Evolutionary conservation across 2,113 vertebrate genomes (phyloP).

Genomic region (Oryzias celebensis): DNA sequence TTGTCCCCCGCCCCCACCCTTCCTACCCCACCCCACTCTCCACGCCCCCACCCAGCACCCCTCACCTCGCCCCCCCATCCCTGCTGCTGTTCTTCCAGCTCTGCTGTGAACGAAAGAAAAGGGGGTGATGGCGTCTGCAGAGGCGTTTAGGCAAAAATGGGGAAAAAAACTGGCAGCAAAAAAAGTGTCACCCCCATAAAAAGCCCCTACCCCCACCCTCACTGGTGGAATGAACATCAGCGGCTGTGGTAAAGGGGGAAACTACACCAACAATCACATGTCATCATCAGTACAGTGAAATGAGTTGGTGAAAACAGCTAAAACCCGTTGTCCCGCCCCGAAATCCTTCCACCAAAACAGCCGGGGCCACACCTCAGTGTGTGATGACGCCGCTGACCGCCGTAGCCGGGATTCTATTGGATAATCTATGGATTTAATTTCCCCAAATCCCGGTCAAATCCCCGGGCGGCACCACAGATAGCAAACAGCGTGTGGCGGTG

Average conservation of each 20-base stretch:
- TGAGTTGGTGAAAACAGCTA: too few relatives aligned
- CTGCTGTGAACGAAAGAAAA: slow-evolving; percentile 65
- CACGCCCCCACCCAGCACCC: slow-evolving; percentile 3
- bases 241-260: slow-evolving; percentile 2
- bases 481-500: slow-evolving; percentile 53
- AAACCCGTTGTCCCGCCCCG: too few relatives aligned
- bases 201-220: background rate
- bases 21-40: background rate
- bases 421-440: slow-evolving; percentile 83
- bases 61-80: background rate
- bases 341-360: slow-evolving; percentile 15
- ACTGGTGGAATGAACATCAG: slow-evolving; percentile 16
- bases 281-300: slow-evolving; percentile 22
- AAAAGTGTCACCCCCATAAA: slow-evolving; percentile 47
- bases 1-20: slow-evolving; percentile 31
- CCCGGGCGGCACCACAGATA: slow-evolving; percentile 53
- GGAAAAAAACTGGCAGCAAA: slow-evolving; percentile 47
- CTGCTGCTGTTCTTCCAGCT: slow-evolving; percentile 23
- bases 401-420: slow-evolving; percentile 74
- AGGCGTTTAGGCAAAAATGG: slow-evolving; percentile 53
- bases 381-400: slow-evolving; percentile 3
- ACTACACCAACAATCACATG: slow-evolving; percentile 41
- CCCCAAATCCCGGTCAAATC: slow-evolving; percentile 74
- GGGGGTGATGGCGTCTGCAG: slow-evolving; percentile 47
- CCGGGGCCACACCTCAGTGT: slow-evolving; percentile 6